Evolutionary conservation across 2,888 invertebrate genomes (phyloP), one percentile per base, ranked within the genome.

Genomic region (Cyclophora albipunctata): DNA sequence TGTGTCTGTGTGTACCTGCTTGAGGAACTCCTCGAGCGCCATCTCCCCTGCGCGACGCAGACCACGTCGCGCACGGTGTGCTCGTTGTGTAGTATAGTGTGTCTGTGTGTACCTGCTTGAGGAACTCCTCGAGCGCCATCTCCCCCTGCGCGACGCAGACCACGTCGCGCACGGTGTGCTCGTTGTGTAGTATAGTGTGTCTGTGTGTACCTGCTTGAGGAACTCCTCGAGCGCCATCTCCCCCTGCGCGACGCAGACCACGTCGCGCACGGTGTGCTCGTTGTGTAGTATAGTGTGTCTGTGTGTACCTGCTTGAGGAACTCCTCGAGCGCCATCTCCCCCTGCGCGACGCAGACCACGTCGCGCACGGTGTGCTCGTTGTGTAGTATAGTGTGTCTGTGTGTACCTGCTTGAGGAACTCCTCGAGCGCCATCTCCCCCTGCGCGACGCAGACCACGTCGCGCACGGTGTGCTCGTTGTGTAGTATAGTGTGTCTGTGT

Each of bases 221-320:
- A 99, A 99, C 85, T 99, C 99, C 81, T 99, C 99, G 4, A 99
- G 89, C 0, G 99, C 99, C 97, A 99, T 98, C 90, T 99, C 99
- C 65, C 99, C 99, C 83, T 99, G 99, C 0, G 99, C 99, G 0
- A 99, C 96, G 4, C 96, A 91, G 55, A 99, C 97, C 3, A 99
- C 96, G 71, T 99, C 99, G 73, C 96, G 96, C 45, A 99, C 97
- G 40, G 96, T 93, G 44, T 94, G 90, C 74, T 99, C 99, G 79
- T 99, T 98, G 73, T n/a, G n/a, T n/a, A n/a, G n/a, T n/a, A n/a
- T n/a, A n/a, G n/a, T n/a, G n/a, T n/a, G n/a, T n/a, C n/a, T n/a
- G n/a, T n/a, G n/a, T n/a, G 5, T 43, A 93, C 98, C 91, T 99
- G 99, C 81, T 99, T 98, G 75, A 99, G 91, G 90, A 99, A 99